These are phyloP conservation scores for Ochlodes sylvanus DNA, from an alignment of 2,888 invertebrate species.

Conservation along the genomic window DNA sequence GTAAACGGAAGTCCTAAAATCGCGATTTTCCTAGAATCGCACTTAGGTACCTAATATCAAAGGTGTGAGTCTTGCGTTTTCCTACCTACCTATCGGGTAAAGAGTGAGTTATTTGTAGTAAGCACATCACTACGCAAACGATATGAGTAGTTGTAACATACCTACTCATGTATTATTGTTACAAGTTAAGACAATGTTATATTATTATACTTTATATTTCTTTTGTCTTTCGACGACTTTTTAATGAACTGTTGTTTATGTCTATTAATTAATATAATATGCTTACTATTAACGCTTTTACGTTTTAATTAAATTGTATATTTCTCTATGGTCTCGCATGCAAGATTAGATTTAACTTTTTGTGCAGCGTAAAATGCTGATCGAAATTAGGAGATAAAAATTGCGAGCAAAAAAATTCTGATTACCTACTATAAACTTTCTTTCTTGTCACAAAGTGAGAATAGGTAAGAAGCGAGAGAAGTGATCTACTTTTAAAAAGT, in stretches of 20 bases:
- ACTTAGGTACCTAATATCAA: too few species aligned
- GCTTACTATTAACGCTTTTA: conserved; percentile 33
- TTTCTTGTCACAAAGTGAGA: conserved; percentile 35
- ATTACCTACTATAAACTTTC: background rate
- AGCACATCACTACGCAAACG: background rate
- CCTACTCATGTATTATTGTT: conserved; percentile 59
- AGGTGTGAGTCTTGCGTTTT: too few species aligned
- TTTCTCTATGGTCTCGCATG: conserved; percentile 3
- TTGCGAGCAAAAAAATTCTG: background rate
- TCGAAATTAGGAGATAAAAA: background rate
- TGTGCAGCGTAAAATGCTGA: background rate
- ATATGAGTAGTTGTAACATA: conserved; percentile 40
- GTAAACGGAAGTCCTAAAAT: too few species aligned
- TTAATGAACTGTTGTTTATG: conserved; percentile 32
- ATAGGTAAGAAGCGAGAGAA: background rate
- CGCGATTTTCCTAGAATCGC: too few species aligned
- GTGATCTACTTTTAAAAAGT: conserved; percentile 1
- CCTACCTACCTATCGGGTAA: too few species aligned
- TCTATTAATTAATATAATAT: conserved; percentile 13
- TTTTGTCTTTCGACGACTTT: conserved; percentile 29
- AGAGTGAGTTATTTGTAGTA: too few species aligned
- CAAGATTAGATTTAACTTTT: background rate
- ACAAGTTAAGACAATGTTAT: conserved; percentile 24
- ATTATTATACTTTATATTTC: conserved; percentile 56
- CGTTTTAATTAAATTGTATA: conserved; percentile 16